Evolutionary conservation across 2,888 invertebrate species (phyloP).

Genomic region (Protodeltote pygarga): DNA sequence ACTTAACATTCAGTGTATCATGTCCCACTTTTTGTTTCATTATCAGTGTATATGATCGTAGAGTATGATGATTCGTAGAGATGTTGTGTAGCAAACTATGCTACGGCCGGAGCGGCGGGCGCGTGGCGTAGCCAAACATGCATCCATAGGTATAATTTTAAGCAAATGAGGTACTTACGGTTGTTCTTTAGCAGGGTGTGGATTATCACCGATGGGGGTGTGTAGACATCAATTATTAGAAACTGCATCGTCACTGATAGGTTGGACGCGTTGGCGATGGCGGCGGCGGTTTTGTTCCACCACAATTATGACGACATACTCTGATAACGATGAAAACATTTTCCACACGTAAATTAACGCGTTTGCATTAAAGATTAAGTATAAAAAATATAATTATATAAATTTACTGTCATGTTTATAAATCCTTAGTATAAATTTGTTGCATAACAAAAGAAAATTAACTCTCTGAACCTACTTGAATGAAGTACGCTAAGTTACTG

Average conservation of each 20-base stretch:
- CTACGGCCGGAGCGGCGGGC: not conserved
- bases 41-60: slow-evolving; percentile 15
- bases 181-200: not conserved
- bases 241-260: slow-evolving; percentile 53
- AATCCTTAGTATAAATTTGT: too few relatives aligned
- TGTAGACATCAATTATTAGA: slow-evolving; percentile 23
- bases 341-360: slow-evolving; percentile 42
- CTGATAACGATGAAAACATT: slow-evolving; percentile 77
- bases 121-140: too few relatives aligned
- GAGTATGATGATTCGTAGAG: not conserved
- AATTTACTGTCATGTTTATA: too few relatives aligned
- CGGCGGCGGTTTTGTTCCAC: slow-evolving; percentile 57
- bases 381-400: too few relatives aligned
- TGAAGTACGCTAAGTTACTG: not conserved
- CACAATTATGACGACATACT: slow-evolving; percentile 79
- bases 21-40: slow-evolving; percentile 27
- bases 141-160: not conserved
- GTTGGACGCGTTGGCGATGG: slow-evolving; percentile 61
- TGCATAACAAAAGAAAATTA: too few relatives aligned
- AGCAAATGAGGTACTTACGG: not conserved
- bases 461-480: too few relatives aligned
- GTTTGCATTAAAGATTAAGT: slow-evolving; percentile 42
- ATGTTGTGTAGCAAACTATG: slow-evolving; percentile 6
- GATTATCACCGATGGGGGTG: slow-evolving; percentile 4
- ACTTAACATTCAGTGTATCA: slow-evolving; percentile 31